These are phyloP conservation scores for Sebastes wilsoni DNA, from an alignment of 2,797 vertebrate species.

Conservation along the genomic window DNA sequence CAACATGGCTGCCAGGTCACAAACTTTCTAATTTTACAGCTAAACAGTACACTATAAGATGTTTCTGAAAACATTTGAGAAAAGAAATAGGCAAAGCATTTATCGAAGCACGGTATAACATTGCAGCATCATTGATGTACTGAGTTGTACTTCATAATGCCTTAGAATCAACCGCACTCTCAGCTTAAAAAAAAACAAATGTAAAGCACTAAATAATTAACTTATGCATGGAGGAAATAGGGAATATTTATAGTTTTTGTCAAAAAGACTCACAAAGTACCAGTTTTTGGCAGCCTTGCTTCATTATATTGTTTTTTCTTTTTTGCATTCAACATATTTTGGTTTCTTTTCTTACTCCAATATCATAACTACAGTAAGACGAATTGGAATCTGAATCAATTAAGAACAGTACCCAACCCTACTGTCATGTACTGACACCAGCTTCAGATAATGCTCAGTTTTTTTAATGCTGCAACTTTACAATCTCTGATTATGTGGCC, in stretches of 20 bases:
- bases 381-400: neutral
- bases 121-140: neutral
- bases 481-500: neutral
- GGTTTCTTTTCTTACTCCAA: neutral
- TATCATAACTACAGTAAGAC: neutral
- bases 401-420: neutral
- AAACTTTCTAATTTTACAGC: too few relatives aligned
- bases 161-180: neutral
- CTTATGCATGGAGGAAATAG: neutral
- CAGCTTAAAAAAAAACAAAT: neutral
- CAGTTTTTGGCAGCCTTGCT: too few relatives aligned
- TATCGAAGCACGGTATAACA: neutral
- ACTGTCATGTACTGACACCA: neutral
- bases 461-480: neutral
- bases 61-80: rapidly evolving
- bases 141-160: neutral
- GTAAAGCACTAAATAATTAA: neutral
- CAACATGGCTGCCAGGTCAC: too few relatives aligned
- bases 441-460: neutral
- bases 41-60: too few relatives aligned
- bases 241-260: neutral
- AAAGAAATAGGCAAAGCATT: neutral
- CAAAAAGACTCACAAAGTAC: neutral
- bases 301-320: neutral
- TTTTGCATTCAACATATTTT: neutral